These are phyloP conservation scores for Vireo altiloquus DNA, from an alignment of 2,113 vertebrate species.

Conservation along the genomic window DNA sequence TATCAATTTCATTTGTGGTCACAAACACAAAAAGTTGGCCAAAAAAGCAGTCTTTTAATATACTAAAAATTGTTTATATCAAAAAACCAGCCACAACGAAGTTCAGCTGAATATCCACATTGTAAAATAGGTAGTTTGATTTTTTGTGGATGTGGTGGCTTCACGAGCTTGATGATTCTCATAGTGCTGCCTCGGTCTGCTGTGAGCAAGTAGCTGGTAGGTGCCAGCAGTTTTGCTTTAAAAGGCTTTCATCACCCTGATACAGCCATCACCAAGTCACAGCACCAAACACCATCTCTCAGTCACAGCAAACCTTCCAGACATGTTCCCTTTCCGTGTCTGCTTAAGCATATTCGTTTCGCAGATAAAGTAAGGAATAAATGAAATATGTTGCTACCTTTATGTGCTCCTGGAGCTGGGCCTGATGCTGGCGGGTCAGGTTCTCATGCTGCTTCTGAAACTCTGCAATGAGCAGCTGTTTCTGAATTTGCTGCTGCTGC, in stretches of 20 bases:
- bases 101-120: not conserved
- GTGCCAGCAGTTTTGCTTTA: not conserved
- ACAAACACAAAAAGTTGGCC: not conserved
- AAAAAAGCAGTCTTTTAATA: not conserved
- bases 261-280: no score
- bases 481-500: slow-evolving; percentile 98
- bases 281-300: not conserved
- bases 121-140: not conserved
- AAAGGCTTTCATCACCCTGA: not conserved
- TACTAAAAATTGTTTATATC: not conserved
- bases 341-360: not conserved
- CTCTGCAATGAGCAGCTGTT: slow-evolving; percentile 95
- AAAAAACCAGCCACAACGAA: not conserved
- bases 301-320: not conserved
- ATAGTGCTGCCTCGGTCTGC: not conserved
- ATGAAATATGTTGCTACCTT: slow-evolving; percentile 84
- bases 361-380: not conserved
- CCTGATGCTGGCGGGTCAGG: slow-evolving; percentile 94
- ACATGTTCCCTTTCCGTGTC: not conserved
- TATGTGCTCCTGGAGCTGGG: slow-evolving; percentile 97
- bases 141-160: not conserved
- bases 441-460: slow-evolving; percentile 99
- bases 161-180: not conserved
- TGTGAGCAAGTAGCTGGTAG: not conserved
- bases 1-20: not conserved